phyloP scores from a whole-genome alignment of 2,797 vertebrate genomes.

The Microhierax caerulescens region DNA sequence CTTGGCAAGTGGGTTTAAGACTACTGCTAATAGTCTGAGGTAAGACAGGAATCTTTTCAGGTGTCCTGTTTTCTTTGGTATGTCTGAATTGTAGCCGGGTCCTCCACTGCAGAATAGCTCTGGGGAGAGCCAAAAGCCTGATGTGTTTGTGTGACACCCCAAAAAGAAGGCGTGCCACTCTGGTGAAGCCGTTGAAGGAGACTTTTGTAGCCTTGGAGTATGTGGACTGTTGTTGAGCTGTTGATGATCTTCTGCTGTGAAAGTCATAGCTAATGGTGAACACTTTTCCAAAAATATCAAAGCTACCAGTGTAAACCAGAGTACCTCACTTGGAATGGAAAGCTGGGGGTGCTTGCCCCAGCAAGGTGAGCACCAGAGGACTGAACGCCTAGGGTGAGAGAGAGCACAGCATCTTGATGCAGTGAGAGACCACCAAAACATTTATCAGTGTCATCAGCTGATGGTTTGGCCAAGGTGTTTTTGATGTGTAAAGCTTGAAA shows the following conservation, averaged over 20 bases:
- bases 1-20: not conserved
- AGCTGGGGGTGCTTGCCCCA: not conserved
- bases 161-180: accelerated
- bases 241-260: not conserved
- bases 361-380: not conserved
- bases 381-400: not conserved
- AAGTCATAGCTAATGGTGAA: not conserved
- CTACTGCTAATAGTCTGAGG: not conserved
- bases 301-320: not conserved
- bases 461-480: not conserved
- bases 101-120: not conserved
- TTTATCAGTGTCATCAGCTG: not conserved
- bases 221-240: not conserved
- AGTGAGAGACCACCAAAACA: not conserved
- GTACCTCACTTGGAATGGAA: not conserved
- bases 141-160: accelerated
- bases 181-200: not conserved
- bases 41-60: not conserved
- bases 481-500: not conserved
- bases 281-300: not conserved
- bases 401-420: not conserved
- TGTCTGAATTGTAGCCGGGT: not conserved
- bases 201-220: not conserved
- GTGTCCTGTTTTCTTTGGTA: not conserved
- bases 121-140: not conserved